Conservation (phyloP, 2,113 vertebrate genomes). For the Talpa occidentalis region DNA sequence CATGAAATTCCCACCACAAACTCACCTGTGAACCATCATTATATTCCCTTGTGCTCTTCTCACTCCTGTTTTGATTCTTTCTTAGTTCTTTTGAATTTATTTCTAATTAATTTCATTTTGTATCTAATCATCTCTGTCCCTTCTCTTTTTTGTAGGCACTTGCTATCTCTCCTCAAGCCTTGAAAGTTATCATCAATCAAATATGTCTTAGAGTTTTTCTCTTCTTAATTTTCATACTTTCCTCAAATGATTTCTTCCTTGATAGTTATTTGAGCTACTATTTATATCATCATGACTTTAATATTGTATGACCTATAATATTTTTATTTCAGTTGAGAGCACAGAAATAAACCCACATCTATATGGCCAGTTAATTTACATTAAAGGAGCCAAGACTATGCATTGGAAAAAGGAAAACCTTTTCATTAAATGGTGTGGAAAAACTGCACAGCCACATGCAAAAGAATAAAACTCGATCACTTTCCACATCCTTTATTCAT, state of each 20-base stretch:
- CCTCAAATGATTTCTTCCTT: background rate
- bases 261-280: background rate
- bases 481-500: background rate
- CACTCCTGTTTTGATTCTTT: background rate
- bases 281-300: background rate
- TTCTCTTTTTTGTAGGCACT: background rate
- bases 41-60: no score
- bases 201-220: background rate
- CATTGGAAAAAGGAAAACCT: no score
- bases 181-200: background rate
- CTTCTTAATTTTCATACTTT: background rate
- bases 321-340: background rate
- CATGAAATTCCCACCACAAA: background rate
- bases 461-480: no score
- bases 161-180: background rate
- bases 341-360: no score
- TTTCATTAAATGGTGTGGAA: no score
- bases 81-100: background rate
- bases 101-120: background rate
- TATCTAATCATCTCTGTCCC: background rate
- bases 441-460: no score
- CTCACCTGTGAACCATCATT: no score
- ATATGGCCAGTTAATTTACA: no score
- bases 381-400: no score
- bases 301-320: background rate